phyloP scores from a whole-genome alignment of 2,888 invertebrate genomes.

The Tachina fera region DNA sequence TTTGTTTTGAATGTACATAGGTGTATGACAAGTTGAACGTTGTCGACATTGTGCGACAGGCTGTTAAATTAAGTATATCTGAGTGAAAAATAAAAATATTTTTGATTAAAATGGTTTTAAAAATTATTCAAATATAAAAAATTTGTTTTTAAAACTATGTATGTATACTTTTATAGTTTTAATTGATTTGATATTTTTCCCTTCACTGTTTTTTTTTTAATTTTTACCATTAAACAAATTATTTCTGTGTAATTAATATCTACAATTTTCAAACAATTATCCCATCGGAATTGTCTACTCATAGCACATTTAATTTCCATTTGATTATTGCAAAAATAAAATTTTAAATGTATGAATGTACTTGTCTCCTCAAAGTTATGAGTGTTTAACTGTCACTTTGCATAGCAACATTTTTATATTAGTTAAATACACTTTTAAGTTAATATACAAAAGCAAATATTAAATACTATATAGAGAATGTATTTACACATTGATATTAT shows the following conservation, averaged over 20 bases:
- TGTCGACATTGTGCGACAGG: no score
- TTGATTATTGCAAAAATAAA: neutral
- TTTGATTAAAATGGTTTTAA: no score
- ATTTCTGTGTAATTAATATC: neutral
- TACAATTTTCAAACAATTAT: conserved; percentile 28
- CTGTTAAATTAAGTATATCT: no score
- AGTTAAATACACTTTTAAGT: conserved; percentile 26
- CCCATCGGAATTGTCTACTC: conserved; percentile 15
- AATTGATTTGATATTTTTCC: neutral
- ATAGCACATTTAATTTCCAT: neutral
- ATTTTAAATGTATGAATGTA: neutral
- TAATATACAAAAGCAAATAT: conserved; percentile 33
- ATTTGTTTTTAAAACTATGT: no score
- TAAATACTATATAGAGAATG: conserved; percentile 5
- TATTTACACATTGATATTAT: conserved; percentile 33
- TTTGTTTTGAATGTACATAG: no score
- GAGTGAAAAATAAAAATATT: no score
- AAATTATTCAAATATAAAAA: no score
- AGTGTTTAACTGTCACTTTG: conserved; percentile 26
- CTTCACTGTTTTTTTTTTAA: neutral
- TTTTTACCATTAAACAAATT: neutral
- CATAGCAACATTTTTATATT: neutral
- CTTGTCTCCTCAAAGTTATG: neutral
- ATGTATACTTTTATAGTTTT: no score
- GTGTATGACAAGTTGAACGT: no score